These are phyloP conservation scores for Synanthedon myopaeformis DNA, from an alignment of 2,888 invertebrate genomes.

Conservation along the genomic window DNA sequence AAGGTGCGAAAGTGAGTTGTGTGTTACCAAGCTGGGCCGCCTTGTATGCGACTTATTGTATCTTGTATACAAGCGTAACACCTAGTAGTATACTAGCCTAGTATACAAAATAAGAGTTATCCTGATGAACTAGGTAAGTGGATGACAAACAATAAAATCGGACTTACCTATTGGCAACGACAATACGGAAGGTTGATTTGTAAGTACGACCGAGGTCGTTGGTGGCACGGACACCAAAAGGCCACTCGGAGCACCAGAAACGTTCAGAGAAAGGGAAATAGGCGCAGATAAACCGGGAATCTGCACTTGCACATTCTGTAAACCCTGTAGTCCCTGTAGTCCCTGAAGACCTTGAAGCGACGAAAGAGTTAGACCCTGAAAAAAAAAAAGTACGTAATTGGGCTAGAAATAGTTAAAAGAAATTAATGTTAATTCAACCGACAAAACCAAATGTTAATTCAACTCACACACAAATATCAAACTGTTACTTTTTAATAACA, in stretches of 20 bases:
- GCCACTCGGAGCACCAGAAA: conserved; percentile 75
- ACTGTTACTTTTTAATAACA: too few relatives aligned
- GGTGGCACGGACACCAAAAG: conserved; percentile 77
- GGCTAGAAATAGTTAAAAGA: too few relatives aligned
- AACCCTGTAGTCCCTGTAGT: conserved; percentile 79
- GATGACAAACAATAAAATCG: background rate
- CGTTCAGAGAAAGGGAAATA: conserved; percentile 81
- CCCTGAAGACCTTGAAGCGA: conserved; percentile 82
- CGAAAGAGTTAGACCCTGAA: conserved; percentile 78
- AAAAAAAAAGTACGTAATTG: conserved; percentile 8
- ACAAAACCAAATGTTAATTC: too few relatives aligned
- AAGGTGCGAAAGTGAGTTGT: too few relatives aligned
- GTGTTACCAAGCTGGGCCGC: too few relatives aligned
- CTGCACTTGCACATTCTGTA: conserved; percentile 86
- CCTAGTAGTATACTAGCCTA: too few relatives aligned
- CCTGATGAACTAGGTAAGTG: background rate
- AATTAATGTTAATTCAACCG: too few relatives aligned
- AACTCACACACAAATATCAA: too few relatives aligned
- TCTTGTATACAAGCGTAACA: too few relatives aligned
- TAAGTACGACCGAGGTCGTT: conserved; percentile 57
- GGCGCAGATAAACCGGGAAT: conserved; percentile 88
- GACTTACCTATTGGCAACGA: conserved; percentile 73
- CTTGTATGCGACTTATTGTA: too few relatives aligned
- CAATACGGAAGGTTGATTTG: conserved; percentile 70
- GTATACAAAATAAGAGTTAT: too few relatives aligned